Base-by-base conservation (phyloP, 2,888 invertebrate genomes). In the Ceramica pisi region DNA sequence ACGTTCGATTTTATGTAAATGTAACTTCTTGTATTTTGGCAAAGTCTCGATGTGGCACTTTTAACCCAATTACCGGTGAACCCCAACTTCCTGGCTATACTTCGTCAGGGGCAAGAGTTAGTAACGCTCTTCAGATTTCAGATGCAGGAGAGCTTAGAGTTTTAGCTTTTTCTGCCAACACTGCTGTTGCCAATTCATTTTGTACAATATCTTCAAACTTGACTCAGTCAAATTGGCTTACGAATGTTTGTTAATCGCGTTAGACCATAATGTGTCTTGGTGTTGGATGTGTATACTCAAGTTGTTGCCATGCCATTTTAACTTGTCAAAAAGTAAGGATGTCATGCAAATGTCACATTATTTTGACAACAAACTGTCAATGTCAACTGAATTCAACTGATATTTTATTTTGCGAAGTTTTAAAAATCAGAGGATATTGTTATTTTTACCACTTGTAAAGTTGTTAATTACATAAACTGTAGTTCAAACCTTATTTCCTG, bases 11-110 rank as follows among this genome's bases (percentile, higher is more conserved):
- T 85, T 97, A 94, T 86, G 97, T 96, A 41, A 97, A 97, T 87
- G 96, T 97, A 46, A 97, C 97, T 4, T 97, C 97, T 14, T 97
- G 97, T 87, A 96, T 97, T 75, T 90, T 97, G 71, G 97, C 97
- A 1, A 97, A 96, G 86, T 92, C 97, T 1, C 95, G 97, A 67
- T 97, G 97, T 90, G 95, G 96, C 60, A 91, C 94, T 1, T 96
- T 94, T 87, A 97, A 97, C 89, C 97, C 97, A 5, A 97, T 97
- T 67, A 97, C 97, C 1, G 97, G 97, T 19, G 97, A 97, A 71
- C 90, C 96, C 5, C 97, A 97, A 90, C 94, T 96, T 50, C 96
- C 96, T 41, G 94, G 94, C 6, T 93, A 95, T 68, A 92, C 95
- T 67, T 90, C 90, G 59, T 84, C 92, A 68, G 93, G 93, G 71